phyloP scores from a whole-genome alignment of 2,888 invertebrate species.

The Cheilosia impressa region DNA sequence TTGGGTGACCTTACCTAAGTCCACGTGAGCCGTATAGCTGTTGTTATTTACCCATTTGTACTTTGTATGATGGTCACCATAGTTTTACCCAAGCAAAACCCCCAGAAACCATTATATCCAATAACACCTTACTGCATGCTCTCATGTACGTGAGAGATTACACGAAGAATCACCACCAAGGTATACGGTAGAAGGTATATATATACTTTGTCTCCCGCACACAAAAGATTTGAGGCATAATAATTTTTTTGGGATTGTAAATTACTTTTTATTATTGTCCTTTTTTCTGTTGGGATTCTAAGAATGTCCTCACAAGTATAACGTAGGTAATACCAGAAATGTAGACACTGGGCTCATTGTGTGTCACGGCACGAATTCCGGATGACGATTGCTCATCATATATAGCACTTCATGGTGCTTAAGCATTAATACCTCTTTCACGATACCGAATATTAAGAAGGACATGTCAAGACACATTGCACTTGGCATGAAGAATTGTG shows the following conservation, averaged over 20 bases:
- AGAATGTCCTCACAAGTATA: slow-evolving; percentile 53
- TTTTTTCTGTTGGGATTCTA: slow-evolving; percentile 37
- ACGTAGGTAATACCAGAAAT: slow-evolving; percentile 26
- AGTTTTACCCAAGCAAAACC: slow-evolving; percentile 45
- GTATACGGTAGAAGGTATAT: slow-evolving; percentile 18
- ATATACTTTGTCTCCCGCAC: slow-evolving; percentile 33
- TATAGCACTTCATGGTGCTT: slow-evolving; percentile 69
- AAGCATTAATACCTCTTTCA: slow-evolving; percentile 69
- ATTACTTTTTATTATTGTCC: slow-evolving; percentile 70
- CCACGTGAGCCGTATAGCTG: slow-evolving; percentile 56
- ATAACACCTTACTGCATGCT: slow-evolving; percentile 54
- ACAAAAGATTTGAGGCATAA: slow-evolving; percentile 70
- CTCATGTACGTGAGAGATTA: slow-evolving; percentile 55
- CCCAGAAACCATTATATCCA: slow-evolving; percentile 69
- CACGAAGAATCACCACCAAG: slow-evolving; percentile 25
- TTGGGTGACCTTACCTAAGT: slow-evolving; percentile 65
- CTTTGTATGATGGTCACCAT: slow-evolving; percentile 54
- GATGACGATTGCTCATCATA: slow-evolving; percentile 71
- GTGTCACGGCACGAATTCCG: slow-evolving; percentile 63
- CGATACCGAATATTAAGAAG: slow-evolving; percentile 53
- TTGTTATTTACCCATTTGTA: slow-evolving; percentile 73
- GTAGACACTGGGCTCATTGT: slow-evolving; percentile 45
- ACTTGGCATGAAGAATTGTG: slow-evolving; percentile 10
- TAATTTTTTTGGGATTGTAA: slow-evolving; percentile 73
- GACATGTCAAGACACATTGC: slow-evolving; percentile 50